Evolutionary conservation across 2,797 vertebrate species (phyloP).

Genomic region (Leptatherina wallacei): DNA sequence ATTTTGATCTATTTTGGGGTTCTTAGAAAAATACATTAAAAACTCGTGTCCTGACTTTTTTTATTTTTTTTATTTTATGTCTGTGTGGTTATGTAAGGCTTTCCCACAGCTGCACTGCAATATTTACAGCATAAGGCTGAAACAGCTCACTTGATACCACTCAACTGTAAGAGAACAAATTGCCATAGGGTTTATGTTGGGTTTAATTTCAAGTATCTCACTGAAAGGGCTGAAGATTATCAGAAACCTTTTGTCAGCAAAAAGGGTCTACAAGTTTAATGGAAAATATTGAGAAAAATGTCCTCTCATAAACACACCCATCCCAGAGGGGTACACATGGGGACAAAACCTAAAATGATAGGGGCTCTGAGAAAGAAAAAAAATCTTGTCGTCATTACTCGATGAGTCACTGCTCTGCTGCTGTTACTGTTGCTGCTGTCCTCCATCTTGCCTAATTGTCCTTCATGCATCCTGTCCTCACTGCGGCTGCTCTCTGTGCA

Average conservation of each 20-base stretch:
- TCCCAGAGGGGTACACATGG: constrained; percentile 24
- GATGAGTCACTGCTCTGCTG: constrained; percentile 69
- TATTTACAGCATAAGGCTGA: constrained; percentile 25
- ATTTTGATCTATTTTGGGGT: constrained; percentile 18
- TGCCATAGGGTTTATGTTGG: neutral
- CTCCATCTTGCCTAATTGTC: constrained; percentile 36
- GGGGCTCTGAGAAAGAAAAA: constrained; percentile 1
- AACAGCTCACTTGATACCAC: constrained; percentile 1
- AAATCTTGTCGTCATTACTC: constrained; percentile 48
- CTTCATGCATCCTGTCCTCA: constrained; percentile 53
- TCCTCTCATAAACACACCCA: constrained; percentile 35
- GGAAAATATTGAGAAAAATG: constrained; percentile 24
- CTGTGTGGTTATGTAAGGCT: neutral
- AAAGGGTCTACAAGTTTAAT: neutral
- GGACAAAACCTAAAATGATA: constrained; percentile 51
- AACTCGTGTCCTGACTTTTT: constrained; percentile 36
- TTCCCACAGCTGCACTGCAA: constrained; percentile 21
- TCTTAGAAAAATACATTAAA: constrained; percentile 2
- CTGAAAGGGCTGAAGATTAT: neutral
- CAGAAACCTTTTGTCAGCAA: neutral
- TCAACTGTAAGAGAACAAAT: neutral
- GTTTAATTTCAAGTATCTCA: neutral
- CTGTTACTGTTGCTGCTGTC: constrained; percentile 15
- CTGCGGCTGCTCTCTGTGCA: constrained; percentile 77
- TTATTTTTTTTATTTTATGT: neutral